Conservation (phyloP, 2,113 vertebrate genomes). For the Erinaceus europaeus region DNA sequence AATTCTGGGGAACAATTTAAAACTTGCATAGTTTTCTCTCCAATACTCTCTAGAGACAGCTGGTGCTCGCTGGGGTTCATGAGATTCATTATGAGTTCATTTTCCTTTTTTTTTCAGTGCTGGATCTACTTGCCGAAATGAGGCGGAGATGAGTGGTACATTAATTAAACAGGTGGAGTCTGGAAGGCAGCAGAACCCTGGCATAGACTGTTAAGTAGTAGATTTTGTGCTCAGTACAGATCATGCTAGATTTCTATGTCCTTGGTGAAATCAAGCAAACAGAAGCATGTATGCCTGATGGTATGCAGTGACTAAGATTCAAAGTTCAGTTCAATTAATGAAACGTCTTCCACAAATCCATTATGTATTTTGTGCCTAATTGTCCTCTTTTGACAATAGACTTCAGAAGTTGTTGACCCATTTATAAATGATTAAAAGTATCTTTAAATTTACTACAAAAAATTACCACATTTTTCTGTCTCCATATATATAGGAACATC, state of each 20-base stretch:
- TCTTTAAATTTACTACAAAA: background rate
- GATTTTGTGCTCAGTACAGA: background rate
- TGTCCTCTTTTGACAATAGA: background rate
- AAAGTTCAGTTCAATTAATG: background rate
- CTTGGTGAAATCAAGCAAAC: background rate
- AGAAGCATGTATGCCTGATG: background rate
- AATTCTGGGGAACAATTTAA: constrained; percentile 78
- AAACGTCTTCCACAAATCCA: background rate
- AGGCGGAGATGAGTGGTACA: background rate
- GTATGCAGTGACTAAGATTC: background rate
- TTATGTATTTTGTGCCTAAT: background rate
- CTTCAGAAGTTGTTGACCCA: background rate
- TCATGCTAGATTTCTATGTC: background rate
- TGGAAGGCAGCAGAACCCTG: background rate
- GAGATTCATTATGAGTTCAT: constrained; percentile 62
- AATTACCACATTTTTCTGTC: no score
- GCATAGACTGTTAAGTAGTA: background rate
- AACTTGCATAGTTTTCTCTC: constrained; percentile 72
- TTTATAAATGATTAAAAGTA: background rate
- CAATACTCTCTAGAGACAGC: constrained; percentile 72
- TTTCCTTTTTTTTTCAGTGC: constrained; percentile 57
- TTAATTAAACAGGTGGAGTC: background rate
- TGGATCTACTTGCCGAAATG: constrained; percentile 16
- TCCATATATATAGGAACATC: background rate
- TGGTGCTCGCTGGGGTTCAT: constrained; percentile 67